Conservation (phyloP, 2,797 vertebrate species). For the Gastrophryne carolinensis region DNA sequence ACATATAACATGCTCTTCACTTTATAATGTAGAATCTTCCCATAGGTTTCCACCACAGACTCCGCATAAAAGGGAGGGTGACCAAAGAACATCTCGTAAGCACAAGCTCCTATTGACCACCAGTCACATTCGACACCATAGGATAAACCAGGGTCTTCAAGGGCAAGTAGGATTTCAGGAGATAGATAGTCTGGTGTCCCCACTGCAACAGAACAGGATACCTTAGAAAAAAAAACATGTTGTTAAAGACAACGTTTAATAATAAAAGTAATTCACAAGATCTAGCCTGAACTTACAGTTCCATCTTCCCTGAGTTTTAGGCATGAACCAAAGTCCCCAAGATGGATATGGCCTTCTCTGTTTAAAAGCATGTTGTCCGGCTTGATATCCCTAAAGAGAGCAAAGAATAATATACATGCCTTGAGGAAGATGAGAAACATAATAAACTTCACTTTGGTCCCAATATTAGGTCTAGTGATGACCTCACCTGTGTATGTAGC, state of each 20-base stretch:
- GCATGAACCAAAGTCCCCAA: constrained; percentile 86
- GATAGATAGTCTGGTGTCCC: constrained; percentile 87
- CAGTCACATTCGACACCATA: constrained; percentile 85
- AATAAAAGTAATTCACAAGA: background rate
- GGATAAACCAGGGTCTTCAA: constrained; percentile 68
- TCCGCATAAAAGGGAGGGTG: constrained; percentile 83
- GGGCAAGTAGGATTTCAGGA: constrained; percentile 81
- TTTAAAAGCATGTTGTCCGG: constrained; percentile 86
- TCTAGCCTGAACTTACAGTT: constrained; percentile 61
- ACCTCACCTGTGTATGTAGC: constrained; percentile 81
- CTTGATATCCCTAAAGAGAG: constrained; percentile 77
- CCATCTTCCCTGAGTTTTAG: constrained; percentile 76
- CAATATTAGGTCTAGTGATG: background rate
- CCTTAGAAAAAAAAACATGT: constrained; percentile 58
- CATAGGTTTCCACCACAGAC: constrained; percentile 79
- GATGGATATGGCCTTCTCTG: constrained; percentile 75
- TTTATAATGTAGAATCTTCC: constrained; percentile 83
- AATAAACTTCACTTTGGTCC: background rate
- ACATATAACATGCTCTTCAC: constrained; percentile 59
- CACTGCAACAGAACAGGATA: constrained; percentile 77
- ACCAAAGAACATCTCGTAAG: constrained; percentile 84
- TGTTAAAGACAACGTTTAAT: background rate
- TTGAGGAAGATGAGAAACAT: too few relatives aligned
- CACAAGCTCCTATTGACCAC: constrained; percentile 86
- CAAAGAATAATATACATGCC: too few relatives aligned